Percentiles rank a stretch among this genome's conserved stretches.
These are phyloP conservation scores for Thalassarche chlororhynchos DNA, from an alignment of 2,113 vertebrate genomes.

Conservation along the genomic window DNA sequence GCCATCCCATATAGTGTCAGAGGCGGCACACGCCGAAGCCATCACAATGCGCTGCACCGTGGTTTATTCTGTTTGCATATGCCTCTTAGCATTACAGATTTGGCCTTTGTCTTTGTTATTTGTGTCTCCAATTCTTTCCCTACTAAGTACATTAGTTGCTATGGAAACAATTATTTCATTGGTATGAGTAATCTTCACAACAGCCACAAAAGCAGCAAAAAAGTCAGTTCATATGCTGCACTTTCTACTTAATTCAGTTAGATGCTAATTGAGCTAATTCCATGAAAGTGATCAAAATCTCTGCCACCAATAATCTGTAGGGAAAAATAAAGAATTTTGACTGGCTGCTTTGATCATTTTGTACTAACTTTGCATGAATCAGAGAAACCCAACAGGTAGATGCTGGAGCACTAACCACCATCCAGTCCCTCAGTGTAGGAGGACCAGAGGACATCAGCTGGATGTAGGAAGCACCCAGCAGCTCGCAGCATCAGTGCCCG, in stretches of 20 bases:
- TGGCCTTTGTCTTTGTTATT: slow-evolving; percentile 48
- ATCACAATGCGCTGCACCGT: accelerated
- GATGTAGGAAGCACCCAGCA: background rate
- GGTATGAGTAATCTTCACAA: slow-evolving; percentile 18
- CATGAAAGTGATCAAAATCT: slow-evolving; percentile 30
- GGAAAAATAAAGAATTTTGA: background rate
- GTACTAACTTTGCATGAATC: background rate
- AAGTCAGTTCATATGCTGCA: background rate
- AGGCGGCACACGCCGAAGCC: background rate
- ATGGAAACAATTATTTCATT: slow-evolving; percentile 58
- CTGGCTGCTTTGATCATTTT: slow-evolving; percentile 26
- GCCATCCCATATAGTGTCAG: background rate
- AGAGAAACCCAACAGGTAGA: background rate
- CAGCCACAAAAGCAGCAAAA: slow-evolving; percentile 27
- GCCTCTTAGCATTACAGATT: background rate
- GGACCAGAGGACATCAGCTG: background rate
- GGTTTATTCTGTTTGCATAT: background rate
- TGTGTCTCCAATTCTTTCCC: background rate
- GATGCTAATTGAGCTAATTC: slow-evolving; percentile 20
- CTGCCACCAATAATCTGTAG: background rate
- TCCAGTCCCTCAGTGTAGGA: background rate
- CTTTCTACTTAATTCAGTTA: slow-evolving; percentile 36
- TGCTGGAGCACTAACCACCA: background rate
- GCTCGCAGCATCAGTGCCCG: background rate
- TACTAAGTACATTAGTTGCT: slow-evolving; percentile 30